Conservation (phyloP, 2,888 invertebrate genomes). For the Cosmopolites sordidus region DNA sequence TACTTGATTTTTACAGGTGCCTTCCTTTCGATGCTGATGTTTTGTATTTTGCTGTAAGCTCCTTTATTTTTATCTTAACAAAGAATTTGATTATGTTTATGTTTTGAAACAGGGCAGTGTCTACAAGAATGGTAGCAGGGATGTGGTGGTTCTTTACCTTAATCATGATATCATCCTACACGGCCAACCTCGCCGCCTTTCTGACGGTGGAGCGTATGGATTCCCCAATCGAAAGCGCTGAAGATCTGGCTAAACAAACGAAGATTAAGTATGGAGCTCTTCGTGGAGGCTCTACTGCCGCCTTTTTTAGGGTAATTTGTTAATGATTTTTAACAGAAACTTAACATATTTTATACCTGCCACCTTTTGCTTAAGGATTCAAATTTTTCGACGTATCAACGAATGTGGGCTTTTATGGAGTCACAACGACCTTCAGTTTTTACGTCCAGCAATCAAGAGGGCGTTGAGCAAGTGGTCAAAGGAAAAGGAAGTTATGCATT, state of each 20-base stretch:
- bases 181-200: conserved; percentile 92
- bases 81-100: too few relatives aligned
- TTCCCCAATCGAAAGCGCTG: conserved; percentile 90
- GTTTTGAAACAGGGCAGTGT: conserved; percentile 76
- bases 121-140: conserved; percentile 83
- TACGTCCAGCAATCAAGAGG: conserved; percentile 79
- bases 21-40: too few relatives aligned
- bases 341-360: background rate
- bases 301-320: conserved; percentile 80
- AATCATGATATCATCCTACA: conserved; percentile 95
- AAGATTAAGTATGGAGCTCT: conserved; percentile 95
- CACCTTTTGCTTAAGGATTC: conserved; percentile 83
- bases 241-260: conserved; percentile 93
- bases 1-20: too few relatives aligned
- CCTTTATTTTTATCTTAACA: too few relatives aligned
- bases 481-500: conserved; percentile 89
- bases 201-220: conserved; percentile 91
- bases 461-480: conserved; percentile 82
- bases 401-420: conserved; percentile 96
- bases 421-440: conserved; percentile 85
- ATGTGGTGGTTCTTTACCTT: conserved; percentile 96
- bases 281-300: conserved; percentile 88
- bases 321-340: too few relatives aligned
- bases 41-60: too few relatives aligned
- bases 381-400: conserved; percentile 87